phyloP scores from a whole-genome alignment of 1,140 invertebrate genomes.

The Fopius arisanus region DNA sequence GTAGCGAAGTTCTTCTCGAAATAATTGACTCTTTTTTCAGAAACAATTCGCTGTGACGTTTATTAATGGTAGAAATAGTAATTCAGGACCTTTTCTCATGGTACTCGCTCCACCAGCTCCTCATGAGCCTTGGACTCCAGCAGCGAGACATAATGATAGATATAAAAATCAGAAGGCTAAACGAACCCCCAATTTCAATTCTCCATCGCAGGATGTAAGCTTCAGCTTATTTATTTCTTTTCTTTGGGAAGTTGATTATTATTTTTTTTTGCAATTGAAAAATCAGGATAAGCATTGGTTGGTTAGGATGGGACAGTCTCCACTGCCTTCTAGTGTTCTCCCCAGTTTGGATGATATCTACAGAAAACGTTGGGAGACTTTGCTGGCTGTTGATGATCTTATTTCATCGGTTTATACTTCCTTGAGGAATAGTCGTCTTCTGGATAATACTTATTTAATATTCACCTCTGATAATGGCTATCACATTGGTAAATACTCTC shows the following conservation, averaged over 20 bases:
- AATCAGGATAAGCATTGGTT: constrained; percentile 83
- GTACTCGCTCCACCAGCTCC: constrained; percentile 84
- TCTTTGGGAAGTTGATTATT: neutral
- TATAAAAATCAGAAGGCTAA: constrained; percentile 72
- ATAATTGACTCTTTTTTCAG: constrained; percentile 55
- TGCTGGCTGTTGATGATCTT: constrained; percentile 88
- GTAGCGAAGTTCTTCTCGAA: no score
- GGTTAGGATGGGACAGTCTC: constrained; percentile 70
- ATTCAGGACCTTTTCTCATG: constrained; percentile 77
- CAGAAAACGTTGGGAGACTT: constrained; percentile 76
- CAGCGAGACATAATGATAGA: constrained; percentile 71
- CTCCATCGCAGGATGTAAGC: constrained; percentile 57
- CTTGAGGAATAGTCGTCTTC: constrained; percentile 64
- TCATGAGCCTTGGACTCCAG: constrained; percentile 85
- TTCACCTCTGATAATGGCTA: constrained; percentile 91
- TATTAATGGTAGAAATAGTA: constrained; percentile 53
- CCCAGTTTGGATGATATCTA: constrained; percentile 74
- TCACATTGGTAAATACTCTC: constrained; percentile 74
- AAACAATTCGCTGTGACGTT: constrained; percentile 69
- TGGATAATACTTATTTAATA: constrained; percentile 82
- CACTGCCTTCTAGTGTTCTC: constrained; percentile 68
- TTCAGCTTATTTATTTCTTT: constrained; percentile 3
- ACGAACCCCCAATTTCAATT: constrained; percentile 79
- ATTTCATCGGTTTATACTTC: constrained; percentile 71
- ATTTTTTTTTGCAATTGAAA: neutral